Evolutionary conservation across 2,888 invertebrate species (phyloP).

Genomic region (Leucoma salicis): DNA sequence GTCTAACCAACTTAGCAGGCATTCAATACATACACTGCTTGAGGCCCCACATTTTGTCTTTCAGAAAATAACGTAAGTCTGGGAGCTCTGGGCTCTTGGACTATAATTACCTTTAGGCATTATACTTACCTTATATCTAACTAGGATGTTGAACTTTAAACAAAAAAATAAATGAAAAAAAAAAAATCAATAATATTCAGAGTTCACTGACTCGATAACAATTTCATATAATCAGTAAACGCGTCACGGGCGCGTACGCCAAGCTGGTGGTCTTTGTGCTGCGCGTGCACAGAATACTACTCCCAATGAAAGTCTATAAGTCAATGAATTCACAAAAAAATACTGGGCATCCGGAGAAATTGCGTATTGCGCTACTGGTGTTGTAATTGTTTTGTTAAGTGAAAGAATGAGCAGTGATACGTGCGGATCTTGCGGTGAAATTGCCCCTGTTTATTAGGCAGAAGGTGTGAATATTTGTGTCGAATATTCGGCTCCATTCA

Average conservation of each 20-base stretch:
- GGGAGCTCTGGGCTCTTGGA: too few species aligned
- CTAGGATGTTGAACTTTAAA: neutral
- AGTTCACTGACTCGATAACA: conserved; percentile 39
- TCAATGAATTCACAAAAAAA: conserved; percentile 25
- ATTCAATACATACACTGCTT: too few species aligned
- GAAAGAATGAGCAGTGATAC: conserved; percentile 8
- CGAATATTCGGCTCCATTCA: too few species aligned
- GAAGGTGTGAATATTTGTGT: too few species aligned
- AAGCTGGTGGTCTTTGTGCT: conserved; percentile 27
- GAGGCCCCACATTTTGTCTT: too few species aligned
- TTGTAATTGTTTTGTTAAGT: conserved; percentile 20
- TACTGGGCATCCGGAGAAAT: conserved; percentile 26
- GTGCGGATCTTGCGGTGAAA: conserved; percentile 2
- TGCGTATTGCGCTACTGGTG: conserved; percentile 11
- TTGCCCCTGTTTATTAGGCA: too few species aligned
- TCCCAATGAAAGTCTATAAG: conserved; percentile 36
- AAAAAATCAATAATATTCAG: neutral
- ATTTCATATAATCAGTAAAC: conserved; percentile 35
- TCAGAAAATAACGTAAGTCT: too few species aligned
- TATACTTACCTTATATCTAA: neutral
- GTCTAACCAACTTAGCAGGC: too few species aligned
- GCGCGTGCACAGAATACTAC: conserved; percentile 28
- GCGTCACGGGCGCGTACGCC: conserved; percentile 33
- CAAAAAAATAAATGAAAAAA: neutral
- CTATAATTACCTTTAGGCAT: neutral